Percentiles rank a stretch among this genome's conserved stretches.
Conservation (phyloP, 2,888 invertebrate genomes). For the Amorpha juglandis region DNA sequence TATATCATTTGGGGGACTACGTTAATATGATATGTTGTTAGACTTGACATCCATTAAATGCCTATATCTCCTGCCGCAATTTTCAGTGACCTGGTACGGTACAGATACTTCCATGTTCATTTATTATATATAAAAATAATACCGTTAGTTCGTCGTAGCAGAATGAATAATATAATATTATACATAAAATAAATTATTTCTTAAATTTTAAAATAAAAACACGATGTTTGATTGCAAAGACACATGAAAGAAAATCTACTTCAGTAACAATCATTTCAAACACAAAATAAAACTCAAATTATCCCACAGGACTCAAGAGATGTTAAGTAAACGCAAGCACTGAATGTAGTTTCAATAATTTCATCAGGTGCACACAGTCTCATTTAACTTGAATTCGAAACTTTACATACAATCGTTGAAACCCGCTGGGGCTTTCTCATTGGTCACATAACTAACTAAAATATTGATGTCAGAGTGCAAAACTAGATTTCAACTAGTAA, state of each 20-base stretch:
- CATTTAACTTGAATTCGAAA: constrained; percentile 17
- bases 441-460: constrained; percentile 16
- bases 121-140: too few species aligned
- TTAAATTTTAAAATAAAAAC: too few species aligned
- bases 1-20: too few species aligned
- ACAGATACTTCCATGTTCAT: too few species aligned
- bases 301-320: background rate
- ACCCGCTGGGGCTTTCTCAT: constrained; percentile 1
- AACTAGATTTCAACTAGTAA: constrained; percentile 30
- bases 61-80: too few species aligned
- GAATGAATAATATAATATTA: background rate
- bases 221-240: background rate
- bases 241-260: background rate
- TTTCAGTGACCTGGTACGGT: too few species aligned
- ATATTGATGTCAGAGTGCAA: constrained; percentile 22
- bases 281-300: background rate
- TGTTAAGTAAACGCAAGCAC: background rate
- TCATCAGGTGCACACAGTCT: constrained; percentile 10
- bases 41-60: too few species aligned
- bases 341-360: constrained; percentile 17
- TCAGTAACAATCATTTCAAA: background rate
- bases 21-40: too few species aligned
- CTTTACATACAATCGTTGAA: constrained; percentile 10
- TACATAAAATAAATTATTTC: background rate
- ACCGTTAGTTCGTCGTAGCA: too few species aligned